Evolutionary conservation across 2,113 vertebrate genomes (phyloP).

Genomic region (Leucopsar rothschildi): DNA sequence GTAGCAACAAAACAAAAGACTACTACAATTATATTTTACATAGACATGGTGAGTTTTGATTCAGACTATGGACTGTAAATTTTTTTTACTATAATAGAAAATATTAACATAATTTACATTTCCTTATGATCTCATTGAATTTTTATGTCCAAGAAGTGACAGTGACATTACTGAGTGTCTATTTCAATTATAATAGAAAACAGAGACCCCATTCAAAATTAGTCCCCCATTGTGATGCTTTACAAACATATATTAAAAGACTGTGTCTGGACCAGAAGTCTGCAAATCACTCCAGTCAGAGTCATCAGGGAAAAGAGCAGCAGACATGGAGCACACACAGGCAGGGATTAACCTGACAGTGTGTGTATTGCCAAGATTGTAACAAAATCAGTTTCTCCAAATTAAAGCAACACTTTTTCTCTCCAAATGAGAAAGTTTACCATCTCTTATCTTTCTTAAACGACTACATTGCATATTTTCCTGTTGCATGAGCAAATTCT

Average conservation of each 20-base stretch:
- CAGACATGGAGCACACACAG: neutral
- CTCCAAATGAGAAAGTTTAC: neutral
- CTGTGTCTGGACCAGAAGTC: neutral
- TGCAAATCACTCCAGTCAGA: neutral
- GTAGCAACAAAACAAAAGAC: neutral
- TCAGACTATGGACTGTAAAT: neutral
- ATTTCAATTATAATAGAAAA: neutral
- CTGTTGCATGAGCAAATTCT: neutral
- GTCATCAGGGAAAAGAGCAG: neutral
- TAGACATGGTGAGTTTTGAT: neutral
- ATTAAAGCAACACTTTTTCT: neutral
- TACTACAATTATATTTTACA: neutral
- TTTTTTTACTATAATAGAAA: neutral
- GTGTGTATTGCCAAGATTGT: neutral
- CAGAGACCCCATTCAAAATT: neutral
- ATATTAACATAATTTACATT: neutral
- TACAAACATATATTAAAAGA: neutral
- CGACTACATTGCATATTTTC: neutral
- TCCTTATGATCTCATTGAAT: neutral
- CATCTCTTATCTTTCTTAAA: neutral
- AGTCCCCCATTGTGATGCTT: neutral
- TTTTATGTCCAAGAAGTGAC: neutral
- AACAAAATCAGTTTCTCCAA: neutral
- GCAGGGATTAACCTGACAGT: neutral
- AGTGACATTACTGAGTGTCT: neutral